Conservation (phyloP, 2,888 invertebrate genomes). For the Ceraclea dissimilis region DNA sequence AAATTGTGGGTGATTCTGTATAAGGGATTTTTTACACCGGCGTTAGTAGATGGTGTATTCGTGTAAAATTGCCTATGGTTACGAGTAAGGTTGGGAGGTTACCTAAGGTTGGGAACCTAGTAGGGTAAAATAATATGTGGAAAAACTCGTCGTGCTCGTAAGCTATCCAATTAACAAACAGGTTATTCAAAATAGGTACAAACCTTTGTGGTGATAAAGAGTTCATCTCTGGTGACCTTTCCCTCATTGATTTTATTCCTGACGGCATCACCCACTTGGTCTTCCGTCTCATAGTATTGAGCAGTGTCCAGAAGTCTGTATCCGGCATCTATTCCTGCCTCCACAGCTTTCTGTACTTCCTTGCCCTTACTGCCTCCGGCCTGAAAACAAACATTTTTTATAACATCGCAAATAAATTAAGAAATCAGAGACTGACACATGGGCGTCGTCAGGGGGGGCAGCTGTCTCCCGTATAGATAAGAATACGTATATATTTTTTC, state of each 20-base stretch:
- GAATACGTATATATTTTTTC: too few relatives aligned
- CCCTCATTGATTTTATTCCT: constrained; percentile 45
- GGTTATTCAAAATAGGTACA: not conserved
- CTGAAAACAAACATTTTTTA: constrained; percentile 9
- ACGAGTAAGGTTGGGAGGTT: too few relatives aligned
- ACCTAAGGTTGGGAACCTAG: too few relatives aligned
- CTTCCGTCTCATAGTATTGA: constrained; percentile 49
- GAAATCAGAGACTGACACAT: not conserved
- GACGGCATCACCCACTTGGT: constrained; percentile 49
- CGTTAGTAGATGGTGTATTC: too few relatives aligned
- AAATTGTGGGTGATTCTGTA: too few relatives aligned
- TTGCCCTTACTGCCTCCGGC: constrained; percentile 17
- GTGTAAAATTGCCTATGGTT: too few relatives aligned
- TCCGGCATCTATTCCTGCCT: constrained; percentile 52
- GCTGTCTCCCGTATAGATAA: too few relatives aligned
- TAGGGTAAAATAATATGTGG: too few relatives aligned
- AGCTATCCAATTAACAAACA: too few relatives aligned
- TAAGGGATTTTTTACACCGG: too few relatives aligned
- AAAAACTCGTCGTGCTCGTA: too few relatives aligned
- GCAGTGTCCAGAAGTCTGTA: constrained; percentile 61
- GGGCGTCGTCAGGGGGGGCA: not conserved
- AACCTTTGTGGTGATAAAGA: constrained; percentile 25
- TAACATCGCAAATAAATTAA: not conserved
- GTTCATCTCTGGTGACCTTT: constrained; percentile 37
- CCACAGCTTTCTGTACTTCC: constrained; percentile 34